Evolutionary conservation across 1,140 invertebrate species (phyloP).

Genomic region (Andricus grossulariae): DNA sequence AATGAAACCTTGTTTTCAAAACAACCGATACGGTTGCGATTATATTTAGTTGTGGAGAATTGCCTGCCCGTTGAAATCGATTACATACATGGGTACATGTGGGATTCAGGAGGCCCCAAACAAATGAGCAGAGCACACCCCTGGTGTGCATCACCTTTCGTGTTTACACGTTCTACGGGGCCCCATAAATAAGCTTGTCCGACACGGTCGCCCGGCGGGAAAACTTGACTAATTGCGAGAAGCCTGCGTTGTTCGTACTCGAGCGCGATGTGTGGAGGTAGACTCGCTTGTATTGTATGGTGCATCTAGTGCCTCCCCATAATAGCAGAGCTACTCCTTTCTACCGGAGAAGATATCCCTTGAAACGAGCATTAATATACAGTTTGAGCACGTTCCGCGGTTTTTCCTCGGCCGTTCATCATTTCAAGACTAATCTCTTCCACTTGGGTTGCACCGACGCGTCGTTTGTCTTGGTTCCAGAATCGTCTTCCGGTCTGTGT

Average conservation of each 20-base stretch:
- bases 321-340: constrained; percentile 45
- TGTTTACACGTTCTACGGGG: constrained; percentile 50
- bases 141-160: constrained; percentile 40
- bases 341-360: constrained; percentile 45
- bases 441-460: constrained; percentile 55
- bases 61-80: constrained; percentile 17
- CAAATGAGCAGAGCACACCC: constrained; percentile 20
- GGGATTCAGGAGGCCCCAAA: constrained; percentile 8
- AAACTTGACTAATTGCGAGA: constrained; percentile 63
- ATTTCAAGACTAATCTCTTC: constrained; percentile 63
- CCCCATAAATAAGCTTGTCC: constrained; percentile 53
- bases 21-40: not conserved
- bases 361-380: constrained; percentile 45
- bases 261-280: too few species aligned
- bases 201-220: constrained; percentile 49
- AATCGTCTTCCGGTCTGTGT: not conserved
- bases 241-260: constrained; percentile 35
- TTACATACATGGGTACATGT: constrained; percentile 13
- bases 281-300: too few species aligned
- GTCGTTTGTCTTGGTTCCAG: constrained; percentile 52
- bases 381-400: constrained; percentile 49
- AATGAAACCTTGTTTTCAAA: constrained; percentile 16
- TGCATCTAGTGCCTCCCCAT: constrained; percentile 19
- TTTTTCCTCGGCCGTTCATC: constrained; percentile 58
- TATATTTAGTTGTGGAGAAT: not conserved